Conservation (phyloP, 2,113 vertebrate species). For the Balaenoptera acutorostrata region DNA sequence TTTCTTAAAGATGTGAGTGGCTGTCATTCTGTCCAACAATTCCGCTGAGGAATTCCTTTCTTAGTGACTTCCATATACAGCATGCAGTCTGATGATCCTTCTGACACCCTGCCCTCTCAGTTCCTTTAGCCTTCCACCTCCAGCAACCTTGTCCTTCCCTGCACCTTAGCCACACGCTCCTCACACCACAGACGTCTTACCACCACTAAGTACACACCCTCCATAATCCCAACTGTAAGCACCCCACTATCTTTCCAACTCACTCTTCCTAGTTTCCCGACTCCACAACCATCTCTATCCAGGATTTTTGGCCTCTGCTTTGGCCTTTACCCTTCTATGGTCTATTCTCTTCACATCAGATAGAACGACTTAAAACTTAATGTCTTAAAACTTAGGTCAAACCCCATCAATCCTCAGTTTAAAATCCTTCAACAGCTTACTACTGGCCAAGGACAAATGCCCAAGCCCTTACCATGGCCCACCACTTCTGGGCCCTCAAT, state of each 20-base stretch:
- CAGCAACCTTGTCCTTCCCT: background rate
- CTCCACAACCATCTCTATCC: background rate
- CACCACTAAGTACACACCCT: background rate
- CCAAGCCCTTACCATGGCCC: background rate
- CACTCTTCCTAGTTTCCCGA: background rate
- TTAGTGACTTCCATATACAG: background rate
- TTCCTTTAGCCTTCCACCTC: background rate
- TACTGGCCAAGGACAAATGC: background rate
- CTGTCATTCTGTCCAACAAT: background rate
- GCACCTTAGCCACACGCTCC: background rate
- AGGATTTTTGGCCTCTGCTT: background rate
- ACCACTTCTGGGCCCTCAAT: background rate
- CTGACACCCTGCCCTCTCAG: background rate
- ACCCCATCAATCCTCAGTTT: background rate
- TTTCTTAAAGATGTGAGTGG: background rate
- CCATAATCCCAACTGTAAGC: background rate
- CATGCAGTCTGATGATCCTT: background rate
- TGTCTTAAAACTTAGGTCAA: background rate
- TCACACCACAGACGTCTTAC: background rate
- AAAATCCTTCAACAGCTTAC: background rate
- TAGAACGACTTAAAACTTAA: background rate
- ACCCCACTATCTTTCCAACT: background rate
- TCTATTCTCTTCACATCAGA: background rate
- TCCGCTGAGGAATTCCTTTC: background rate
- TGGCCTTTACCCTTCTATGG: background rate